Evolutionary conservation across 2,113 vertebrate species (phyloP), one percentile per base, ranked within the genome.

Genomic region (Oreochromis niloticus): DNA sequence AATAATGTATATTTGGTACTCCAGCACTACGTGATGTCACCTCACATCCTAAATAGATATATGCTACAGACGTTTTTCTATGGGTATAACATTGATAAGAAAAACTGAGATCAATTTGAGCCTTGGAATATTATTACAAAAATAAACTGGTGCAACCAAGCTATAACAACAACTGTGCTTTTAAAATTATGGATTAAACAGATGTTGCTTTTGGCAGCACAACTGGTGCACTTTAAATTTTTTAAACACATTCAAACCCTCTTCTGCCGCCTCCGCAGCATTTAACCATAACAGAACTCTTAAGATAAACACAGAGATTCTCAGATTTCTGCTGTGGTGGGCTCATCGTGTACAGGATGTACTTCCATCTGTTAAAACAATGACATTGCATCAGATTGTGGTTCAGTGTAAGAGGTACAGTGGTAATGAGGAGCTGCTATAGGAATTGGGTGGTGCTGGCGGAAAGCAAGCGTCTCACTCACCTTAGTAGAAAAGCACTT

Each of bases 261-360:
- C 57, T 19, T 14, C 5, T 46, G 36, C 22, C n/a, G 34, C 34
- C 39, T 83, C 3, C 0, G 41, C 24, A 55, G n/a, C 1, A 5
- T 78, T 50, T 50, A 78, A 30, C 24, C 27, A 68, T 1, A 66
- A 27, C 34, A 81, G 22, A 84, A 52, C 14, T 34, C 7, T 57
- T 82, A 66, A 36, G 12, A 71, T 41, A 41, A 75, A 84, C 6
- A 22, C 16, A 82, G 13, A 12, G 3, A 39, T 39, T 17, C 9
- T 95, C 87, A 96, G 2, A 91, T 92, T 92, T 95, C 95, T 59
- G 24, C n/a, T 86, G 85, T 87, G 46, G 43, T 84, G 1, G n/a
- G 13, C 8, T 85, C 71, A 7, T 85, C 27, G 0, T 27, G 12
- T 78, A 63, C 89, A 71, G 63, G 68, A 39, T 68, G 36, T 57